Percentiles rank a stretch among this genome's conserved stretches.
These are phyloP conservation scores for Chanos chanos DNA, from an alignment of 2,797 vertebrate genomes.

Conservation along the genomic window DNA sequence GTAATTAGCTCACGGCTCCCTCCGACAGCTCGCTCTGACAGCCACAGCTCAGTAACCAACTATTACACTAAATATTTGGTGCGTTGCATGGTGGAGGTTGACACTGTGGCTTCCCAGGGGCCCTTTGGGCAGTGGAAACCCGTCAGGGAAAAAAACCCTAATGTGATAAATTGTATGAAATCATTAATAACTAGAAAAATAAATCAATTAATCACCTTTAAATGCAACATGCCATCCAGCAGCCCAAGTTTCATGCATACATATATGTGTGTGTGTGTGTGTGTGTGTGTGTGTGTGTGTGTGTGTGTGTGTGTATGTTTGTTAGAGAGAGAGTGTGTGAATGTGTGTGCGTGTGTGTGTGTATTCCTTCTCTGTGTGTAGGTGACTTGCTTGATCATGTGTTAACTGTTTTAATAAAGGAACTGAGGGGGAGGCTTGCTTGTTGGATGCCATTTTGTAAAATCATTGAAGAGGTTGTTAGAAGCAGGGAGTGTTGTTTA, in stretches of 20 bases:
- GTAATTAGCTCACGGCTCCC: constrained; percentile 71
- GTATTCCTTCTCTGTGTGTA: background rate
- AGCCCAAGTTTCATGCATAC: constrained; percentile 3
- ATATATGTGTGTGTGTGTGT: background rate
- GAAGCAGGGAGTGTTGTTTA: constrained; percentile 34
- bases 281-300: background rate
- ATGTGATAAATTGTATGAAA: constrained; percentile 12
- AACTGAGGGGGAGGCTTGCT: constrained; percentile 32
- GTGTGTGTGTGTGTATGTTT: background rate
- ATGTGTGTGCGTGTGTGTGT: background rate
- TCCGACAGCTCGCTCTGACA: constrained; percentile 70
- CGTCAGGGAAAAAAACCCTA: constrained; percentile 40
- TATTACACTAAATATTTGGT: constrained; percentile 76
- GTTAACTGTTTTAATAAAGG: constrained; percentile 44
- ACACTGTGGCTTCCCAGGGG: constrained; percentile 50
- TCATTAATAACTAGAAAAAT: constrained; percentile 38
- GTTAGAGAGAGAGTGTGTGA: constrained; percentile 1
- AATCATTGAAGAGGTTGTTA: constrained; percentile 44
- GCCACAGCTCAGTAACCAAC: constrained; percentile 69
- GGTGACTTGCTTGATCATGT: constrained; percentile 31
- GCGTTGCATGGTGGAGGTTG: constrained; percentile 54
- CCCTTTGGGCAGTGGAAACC: constrained; percentile 45
- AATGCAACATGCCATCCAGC: constrained; percentile 14
- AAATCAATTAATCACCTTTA: constrained; percentile 27
- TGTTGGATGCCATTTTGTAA: constrained; percentile 31